phyloP scores from a whole-genome alignment of 2,113 vertebrate genomes.

The Colius striatus region DNA sequence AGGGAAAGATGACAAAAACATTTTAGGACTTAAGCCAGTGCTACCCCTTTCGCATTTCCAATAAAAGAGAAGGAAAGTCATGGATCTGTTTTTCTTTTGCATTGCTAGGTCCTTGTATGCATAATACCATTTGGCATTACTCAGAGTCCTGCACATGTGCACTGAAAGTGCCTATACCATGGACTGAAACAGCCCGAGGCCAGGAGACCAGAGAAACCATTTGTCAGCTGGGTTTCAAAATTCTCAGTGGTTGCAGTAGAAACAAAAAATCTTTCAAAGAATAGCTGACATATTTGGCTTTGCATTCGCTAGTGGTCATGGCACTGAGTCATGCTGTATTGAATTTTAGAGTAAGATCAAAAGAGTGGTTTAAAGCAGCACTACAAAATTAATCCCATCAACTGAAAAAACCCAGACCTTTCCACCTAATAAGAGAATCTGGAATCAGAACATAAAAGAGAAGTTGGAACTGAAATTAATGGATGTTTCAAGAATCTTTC shows the following conservation, averaged over 20 bases:
- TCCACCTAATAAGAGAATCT: background rate
- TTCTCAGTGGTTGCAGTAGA: background rate
- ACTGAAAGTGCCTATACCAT: background rate
- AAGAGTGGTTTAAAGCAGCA: background rate
- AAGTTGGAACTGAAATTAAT: background rate
- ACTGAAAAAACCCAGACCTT: background rate
- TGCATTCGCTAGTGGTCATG: background rate
- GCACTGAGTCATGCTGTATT: background rate
- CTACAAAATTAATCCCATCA: background rate
- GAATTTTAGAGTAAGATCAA: background rate
- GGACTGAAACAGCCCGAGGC: background rate
- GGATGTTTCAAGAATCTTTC: background rate
- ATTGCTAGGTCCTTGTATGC: background rate
- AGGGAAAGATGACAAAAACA: background rate
- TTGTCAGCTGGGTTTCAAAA: background rate
- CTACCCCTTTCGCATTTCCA: background rate
- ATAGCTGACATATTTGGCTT: background rate
- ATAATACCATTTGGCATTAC: background rate
- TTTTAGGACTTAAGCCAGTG: background rate
- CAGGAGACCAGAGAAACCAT: background rate
- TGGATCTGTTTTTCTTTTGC: background rate
- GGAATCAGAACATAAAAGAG: background rate
- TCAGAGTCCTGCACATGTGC: rapidly evolving
- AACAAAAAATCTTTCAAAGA: background rate
- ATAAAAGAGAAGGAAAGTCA: background rate